A percentile compares a stretch with the other conserved stretches of the same genome.
Conservation (phyloP, 2,888 invertebrate species). For the Pammene aurita region DNA sequence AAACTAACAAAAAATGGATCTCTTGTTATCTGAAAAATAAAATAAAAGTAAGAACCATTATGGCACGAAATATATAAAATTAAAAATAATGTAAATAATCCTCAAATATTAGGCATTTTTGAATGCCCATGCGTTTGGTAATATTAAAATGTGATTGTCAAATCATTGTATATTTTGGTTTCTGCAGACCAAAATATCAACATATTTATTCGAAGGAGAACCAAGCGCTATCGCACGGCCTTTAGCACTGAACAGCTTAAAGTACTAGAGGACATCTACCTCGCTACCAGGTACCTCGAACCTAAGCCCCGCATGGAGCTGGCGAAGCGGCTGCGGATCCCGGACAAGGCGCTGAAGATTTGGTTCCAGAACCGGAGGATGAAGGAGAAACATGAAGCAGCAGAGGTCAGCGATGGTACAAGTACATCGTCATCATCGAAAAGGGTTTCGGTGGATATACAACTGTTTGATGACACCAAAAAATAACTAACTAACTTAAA, state of each 20-base stretch:
- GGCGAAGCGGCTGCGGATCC: conserved; percentile 5
- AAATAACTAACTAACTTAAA: background rate
- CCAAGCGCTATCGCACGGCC: conserved; percentile 13
- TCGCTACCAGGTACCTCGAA: background rate
- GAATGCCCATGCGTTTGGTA: too few species aligned
- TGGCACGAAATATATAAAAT: too few species aligned
- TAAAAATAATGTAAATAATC: too few species aligned
- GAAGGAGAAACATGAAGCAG: conserved; percentile 5
- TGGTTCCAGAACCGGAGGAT: conserved; percentile 28
- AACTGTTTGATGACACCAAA: background rate
- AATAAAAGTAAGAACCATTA: too few species aligned
- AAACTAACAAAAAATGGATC: too few species aligned
- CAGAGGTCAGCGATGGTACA: background rate
- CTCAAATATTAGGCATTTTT: too few species aligned
- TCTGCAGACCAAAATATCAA: background rate
- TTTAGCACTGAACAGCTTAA: conserved; percentile 9
- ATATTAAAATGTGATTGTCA: too few species aligned
- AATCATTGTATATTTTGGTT: background rate
- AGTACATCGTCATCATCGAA: background rate
- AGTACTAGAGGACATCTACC: conserved; percentile 14
- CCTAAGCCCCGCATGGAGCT: background rate
- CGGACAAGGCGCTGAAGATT: conserved; percentile 20
- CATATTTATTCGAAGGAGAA: background rate
- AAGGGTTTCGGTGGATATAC: conserved; percentile 12
- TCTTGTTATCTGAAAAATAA: too few species aligned